Percentiles rank a stretch among this genome's conserved stretches.
Conservation (phyloP, 2,888 invertebrate species). For the Chorisops tibialis region DNA sequence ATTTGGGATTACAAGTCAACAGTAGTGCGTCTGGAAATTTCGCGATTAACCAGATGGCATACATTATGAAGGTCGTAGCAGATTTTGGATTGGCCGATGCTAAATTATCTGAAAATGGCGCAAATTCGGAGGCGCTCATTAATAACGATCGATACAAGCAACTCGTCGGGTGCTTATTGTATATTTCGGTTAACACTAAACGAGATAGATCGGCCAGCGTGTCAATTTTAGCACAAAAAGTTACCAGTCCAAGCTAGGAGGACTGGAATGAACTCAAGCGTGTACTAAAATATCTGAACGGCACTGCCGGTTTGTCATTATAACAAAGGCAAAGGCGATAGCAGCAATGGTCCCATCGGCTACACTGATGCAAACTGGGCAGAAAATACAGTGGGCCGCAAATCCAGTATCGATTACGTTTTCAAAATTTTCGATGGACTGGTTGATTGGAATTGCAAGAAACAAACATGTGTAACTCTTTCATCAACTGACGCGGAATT, state of each 20-base stretch:
- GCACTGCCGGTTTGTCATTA: slow-evolving; percentile 15
- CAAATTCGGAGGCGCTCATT: neutral
- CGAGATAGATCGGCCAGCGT: slow-evolving; percentile 35
- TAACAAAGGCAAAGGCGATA: slow-evolving; percentile 5
- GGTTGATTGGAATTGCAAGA: slow-evolving; percentile 40
- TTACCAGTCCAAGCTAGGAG: slow-evolving; percentile 7
- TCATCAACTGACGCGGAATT: slow-evolving; percentile 36
- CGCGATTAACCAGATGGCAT: no score
- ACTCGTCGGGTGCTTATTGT: slow-evolving; percentile 37
- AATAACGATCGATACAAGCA: slow-evolving; percentile 30
- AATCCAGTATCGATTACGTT: slow-evolving; percentile 42
- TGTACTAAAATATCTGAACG: slow-evolving; percentile 14
- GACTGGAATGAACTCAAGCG: slow-evolving; percentile 22
- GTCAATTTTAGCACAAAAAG: slow-evolving; percentile 29
- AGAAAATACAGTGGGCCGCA: slow-evolving; percentile 38
- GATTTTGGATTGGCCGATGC: no score
- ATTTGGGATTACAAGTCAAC: no score
- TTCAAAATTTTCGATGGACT: slow-evolving; percentile 31
- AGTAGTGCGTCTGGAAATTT: no score
- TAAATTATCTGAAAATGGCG: no score
- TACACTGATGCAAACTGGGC: slow-evolving; percentile 44
- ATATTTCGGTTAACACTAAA: slow-evolving; percentile 35
- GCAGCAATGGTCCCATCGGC: slow-evolving; percentile 13
- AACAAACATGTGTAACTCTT: slow-evolving; percentile 38
- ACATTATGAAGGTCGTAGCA: no score